Evolutionary conservation across 2,888 invertebrate species (phyloP).

Genomic region (Bellardia bayeri): DNA sequence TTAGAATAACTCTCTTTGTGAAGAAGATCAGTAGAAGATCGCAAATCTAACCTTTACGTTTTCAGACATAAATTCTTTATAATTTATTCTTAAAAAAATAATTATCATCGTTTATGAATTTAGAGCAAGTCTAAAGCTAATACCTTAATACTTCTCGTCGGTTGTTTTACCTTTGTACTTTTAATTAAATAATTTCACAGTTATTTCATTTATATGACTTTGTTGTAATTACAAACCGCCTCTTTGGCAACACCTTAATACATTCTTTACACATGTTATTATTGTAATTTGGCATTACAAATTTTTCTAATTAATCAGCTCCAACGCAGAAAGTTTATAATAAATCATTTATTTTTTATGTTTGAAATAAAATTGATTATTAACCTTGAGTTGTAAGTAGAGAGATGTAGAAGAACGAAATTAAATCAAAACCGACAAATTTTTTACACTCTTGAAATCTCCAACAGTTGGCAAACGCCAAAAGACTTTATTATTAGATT

Average conservation of each 20-base stretch:
- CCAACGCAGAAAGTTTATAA: slow-evolving; percentile 1
- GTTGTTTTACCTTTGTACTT: not conserved
- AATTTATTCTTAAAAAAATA: too few relatives aligned
- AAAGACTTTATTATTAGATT: slow-evolving; percentile 4
- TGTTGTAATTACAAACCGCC: not conserved
- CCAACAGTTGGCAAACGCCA: not conserved
- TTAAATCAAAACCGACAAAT: slow-evolving; percentile 24
- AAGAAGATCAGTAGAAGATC: too few relatives aligned
- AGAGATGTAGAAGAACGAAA: slow-evolving; percentile 8
- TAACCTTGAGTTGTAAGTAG: slow-evolving; percentile 42
- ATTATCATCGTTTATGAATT: too few relatives aligned
- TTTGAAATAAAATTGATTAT: slow-evolving; percentile 13
- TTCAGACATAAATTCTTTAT: too few relatives aligned
- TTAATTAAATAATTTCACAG: not conserved
- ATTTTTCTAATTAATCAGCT: slow-evolving; percentile 20
- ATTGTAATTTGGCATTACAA: slow-evolving; percentile 21
- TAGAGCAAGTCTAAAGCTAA: not conserved
- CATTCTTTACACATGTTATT: slow-evolving; percentile 10
- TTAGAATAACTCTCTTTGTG: too few relatives aligned
- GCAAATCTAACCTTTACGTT: too few relatives aligned
- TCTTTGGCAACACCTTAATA: not conserved
- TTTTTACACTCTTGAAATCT: slow-evolving; percentile 33
- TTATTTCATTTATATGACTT: not conserved
- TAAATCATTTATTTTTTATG: slow-evolving; percentile 27
- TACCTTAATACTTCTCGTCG: not conserved